A percentile compares a stretch with the other conserved stretches of the same genome.
Evolutionary conservation across 1,140 invertebrate species (phyloP).

Genomic region (Heterodera schachtii): DNA sequence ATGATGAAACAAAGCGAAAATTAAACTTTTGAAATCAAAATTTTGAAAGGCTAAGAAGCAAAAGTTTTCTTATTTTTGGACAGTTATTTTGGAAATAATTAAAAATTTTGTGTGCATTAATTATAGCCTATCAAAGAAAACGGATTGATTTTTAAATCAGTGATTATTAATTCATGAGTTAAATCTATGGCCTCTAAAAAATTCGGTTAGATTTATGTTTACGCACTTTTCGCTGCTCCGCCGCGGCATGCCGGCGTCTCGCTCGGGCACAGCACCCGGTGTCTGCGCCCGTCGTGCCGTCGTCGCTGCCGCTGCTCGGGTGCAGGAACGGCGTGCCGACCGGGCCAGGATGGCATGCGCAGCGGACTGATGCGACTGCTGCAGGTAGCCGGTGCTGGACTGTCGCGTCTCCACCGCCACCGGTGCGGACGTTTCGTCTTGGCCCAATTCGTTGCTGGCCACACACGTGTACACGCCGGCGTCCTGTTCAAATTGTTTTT

Average conservation of each 20-base stretch:
- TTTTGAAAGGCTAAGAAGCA: too few relatives aligned
- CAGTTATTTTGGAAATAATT: too few relatives aligned
- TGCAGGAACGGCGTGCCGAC: background rate
- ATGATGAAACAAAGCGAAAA: too few relatives aligned
- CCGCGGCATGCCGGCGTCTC: too few relatives aligned
- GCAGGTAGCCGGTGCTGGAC: slow-evolving; percentile 15
- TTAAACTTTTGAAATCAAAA: too few relatives aligned
- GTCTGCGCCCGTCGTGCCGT: background rate
- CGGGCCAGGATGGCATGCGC: background rate
- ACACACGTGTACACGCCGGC: slow-evolving; percentile 92
- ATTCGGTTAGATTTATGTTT: too few relatives aligned
- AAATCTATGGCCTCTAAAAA: too few relatives aligned
- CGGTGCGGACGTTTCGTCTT: slow-evolving; percentile 89
- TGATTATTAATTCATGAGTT: too few relatives aligned
- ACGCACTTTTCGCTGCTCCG: background rate
- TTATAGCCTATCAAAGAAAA: too few relatives aligned
- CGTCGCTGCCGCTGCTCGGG: background rate
- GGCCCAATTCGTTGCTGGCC: slow-evolving; percentile 86
- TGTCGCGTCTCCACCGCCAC: slow-evolving; percentile 84
- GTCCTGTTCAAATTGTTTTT: slow-evolving; percentile 69
- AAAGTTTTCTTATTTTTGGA: too few relatives aligned
- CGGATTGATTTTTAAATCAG: too few relatives aligned
- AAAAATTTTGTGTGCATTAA: too few relatives aligned
- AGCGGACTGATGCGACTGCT: slow-evolving; percentile 14
- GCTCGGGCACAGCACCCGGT: background rate